Evolutionary conservation across 2,113 vertebrate species (phyloP).

Genomic region (Phylloscopus whistleri): DNA sequence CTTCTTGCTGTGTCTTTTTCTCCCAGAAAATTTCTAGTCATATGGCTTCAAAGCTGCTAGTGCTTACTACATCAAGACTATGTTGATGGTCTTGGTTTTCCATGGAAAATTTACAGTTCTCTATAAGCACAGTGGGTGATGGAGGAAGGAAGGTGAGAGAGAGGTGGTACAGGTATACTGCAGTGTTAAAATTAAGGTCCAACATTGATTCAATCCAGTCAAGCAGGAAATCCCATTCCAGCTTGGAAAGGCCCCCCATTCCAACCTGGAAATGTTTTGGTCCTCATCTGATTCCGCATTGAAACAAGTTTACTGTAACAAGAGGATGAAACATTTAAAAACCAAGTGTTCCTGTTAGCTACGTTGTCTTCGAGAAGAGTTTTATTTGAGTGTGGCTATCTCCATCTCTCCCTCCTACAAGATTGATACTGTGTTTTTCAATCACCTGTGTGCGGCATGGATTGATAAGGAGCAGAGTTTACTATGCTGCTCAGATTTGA

Average conservation of each 20-base stretch:
- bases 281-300: neutral
- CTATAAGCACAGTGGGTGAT: neutral
- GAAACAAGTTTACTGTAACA: neutral
- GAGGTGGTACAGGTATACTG: too few species aligned
- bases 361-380: neutral
- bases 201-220: neutral
- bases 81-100: neutral
- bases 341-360: neutral
- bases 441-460: neutral
- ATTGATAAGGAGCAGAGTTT: neutral
- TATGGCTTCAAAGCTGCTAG: neutral
- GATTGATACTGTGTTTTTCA: accelerated
- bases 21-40: neutral
- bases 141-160: neutral
- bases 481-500: neutral
- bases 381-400: neutral
- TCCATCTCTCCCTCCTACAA: neutral
- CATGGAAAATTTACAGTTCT: neutral
- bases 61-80: neutral
- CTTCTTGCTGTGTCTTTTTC: neutral
- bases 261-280: neutral
- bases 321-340: neutral
- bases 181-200: neutral
- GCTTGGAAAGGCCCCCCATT: neutral
- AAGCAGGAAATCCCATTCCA: neutral